Evolutionary conservation across 2,888 invertebrate genomes (phyloP).

Genomic region (Agrotis exclamationis): DNA sequence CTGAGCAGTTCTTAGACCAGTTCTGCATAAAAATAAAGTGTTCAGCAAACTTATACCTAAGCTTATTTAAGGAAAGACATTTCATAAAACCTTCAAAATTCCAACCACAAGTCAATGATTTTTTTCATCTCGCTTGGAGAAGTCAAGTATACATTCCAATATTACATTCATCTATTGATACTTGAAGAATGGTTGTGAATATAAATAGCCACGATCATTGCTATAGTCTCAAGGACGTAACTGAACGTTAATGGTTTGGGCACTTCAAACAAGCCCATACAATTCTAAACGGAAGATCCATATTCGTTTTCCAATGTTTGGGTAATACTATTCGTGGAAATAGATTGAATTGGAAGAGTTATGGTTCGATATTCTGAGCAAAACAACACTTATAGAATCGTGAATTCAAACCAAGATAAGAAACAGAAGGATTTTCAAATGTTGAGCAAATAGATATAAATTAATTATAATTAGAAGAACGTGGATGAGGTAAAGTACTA

Average conservation of each 20-base stretch:
- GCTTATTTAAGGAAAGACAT: neutral
- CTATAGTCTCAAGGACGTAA: constrained; percentile 66
- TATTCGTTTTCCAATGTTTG: constrained; percentile 60
- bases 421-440: constrained; percentile 14
- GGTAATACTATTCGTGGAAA: constrained; percentile 58
- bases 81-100: constrained; percentile 6
- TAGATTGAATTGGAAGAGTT: constrained; percentile 34
- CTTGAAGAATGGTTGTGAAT: constrained; percentile 63
- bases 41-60: neutral
- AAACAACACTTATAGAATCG: constrained; percentile 21
- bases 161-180: constrained; percentile 60
- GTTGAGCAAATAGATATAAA: constrained; percentile 14
- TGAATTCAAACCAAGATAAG: constrained; percentile 13
- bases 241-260: constrained; percentile 60
- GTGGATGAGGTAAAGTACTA: too few relatives aligned
- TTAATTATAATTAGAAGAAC: too few relatives aligned
- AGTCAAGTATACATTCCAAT: constrained; percentile 52
- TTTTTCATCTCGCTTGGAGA: constrained; percentile 39
- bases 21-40: neutral
- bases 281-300: constrained; percentile 61
- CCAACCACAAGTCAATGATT: constrained; percentile 10
- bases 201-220: constrained; percentile 64
- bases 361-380: constrained; percentile 32
- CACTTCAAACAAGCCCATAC: constrained; percentile 67
- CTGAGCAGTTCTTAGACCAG: constrained; percentile 6